Evolutionary conservation across 2,888 invertebrate species (phyloP), one percentile per base, ranked within the genome.

Genomic region (Lepidochitona cinerea): DNA sequence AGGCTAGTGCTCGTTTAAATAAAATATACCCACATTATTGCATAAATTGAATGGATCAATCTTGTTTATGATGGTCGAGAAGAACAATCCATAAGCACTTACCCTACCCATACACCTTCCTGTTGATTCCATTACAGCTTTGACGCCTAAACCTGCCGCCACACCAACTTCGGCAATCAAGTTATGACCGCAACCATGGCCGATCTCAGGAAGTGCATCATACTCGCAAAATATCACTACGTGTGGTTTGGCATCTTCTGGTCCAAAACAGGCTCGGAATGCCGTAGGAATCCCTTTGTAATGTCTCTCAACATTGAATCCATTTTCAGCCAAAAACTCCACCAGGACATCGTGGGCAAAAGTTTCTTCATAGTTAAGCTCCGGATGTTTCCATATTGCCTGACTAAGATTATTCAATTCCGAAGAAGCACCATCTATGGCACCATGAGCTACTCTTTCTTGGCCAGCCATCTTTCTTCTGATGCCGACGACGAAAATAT

Each of bases 181-280:
- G 71, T 90, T 90, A 75, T 90, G 90, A n/a, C 90, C 90, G 77
- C 90, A 89, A 0, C 89, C 90, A 76, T 90, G 90, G 1, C 90
- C 90, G 0, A 90, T 84, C 4, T 82, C 88, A 1, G 59, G 59
- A 23, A 59, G 32, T 2, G 59, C 59, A 32, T 59, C 59, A 59
- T 59, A 59, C 59, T 90, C 90, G 77, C 90, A 90, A 29, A 90
- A 70, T 18, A 90, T 82, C 6, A 85, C 87, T 9, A 90, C 76
- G 68, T 87, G 81, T 3, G 88, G 88, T 32, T 76, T 77, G 4
- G 36, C 65, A 23, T 68, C 49, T 26, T 59, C 75, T 52, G 74
- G 37, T 65, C 81, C 75, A 59, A 77, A 84, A 6, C 54, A 76
- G 0, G 86, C 86, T 37, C 78, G 73, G 78, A 87, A 86, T 7